Evolutionary conservation across 1,140 invertebrate genomes (phyloP), one percentile per base, ranked within the genome.

Genomic region (Bombus waltoni): DNA sequence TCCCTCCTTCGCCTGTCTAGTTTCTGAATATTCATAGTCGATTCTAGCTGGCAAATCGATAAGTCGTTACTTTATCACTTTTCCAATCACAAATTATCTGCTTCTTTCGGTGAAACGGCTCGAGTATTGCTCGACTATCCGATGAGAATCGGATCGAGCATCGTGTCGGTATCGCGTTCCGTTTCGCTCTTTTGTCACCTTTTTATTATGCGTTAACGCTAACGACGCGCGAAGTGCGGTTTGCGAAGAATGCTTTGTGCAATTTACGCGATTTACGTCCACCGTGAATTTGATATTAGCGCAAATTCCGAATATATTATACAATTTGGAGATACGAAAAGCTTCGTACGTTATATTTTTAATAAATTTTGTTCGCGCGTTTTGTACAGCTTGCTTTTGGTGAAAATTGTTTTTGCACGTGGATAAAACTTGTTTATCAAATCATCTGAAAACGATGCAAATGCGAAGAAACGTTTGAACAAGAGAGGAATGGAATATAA

Each of bases 31-130:
- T 89, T 87, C 88, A 90, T 89, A 75, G 81, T 22, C 53, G 57
- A 13, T 47, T 32, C 57, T 38, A 35, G 25, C 62, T 32, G 68
- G 44, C 15, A 28, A 42, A 89, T 90, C 81, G 88, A 86, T 81
- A 84, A 82, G 57, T 87, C 89, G 82, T 90, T 81, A 89, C 81
- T 88, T 89, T 88, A 89, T 89, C 84, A 77, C 71, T 70, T 42
- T 40, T 42, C 53, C 62, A 66, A 75, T 38, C 57, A 32, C 77
- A 83, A 86, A 78, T 88, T 88, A 86, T 88, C 66, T 35, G 15
- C 2, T 18, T 75, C 18, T 8, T 66, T 53, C 68, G 59, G 59
- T 28, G 40, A 40, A 59, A 73, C 71, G 57, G 53, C 18, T 59
- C 65, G 15, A 59, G 47, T 57, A 73, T 44, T 44, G 15, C 25